Base-by-base conservation (phyloP, 1,140 invertebrate genomes). In the Dryas iulia region DNA sequence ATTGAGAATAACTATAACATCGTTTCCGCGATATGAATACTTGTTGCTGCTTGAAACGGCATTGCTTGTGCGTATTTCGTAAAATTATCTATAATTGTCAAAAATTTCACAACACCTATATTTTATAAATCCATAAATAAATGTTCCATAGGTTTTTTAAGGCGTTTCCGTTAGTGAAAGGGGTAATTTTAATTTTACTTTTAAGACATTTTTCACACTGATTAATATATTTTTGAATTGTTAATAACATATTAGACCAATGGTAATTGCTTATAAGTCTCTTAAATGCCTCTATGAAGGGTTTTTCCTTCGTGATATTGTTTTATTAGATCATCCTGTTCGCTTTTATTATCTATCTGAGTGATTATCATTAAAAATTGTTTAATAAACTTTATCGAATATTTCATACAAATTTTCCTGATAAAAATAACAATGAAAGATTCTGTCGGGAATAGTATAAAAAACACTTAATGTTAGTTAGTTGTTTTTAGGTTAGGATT, bases 191-290 rank as follows among this genome's bases (percentile, higher is more conserved):
- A 76, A 35, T 0, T 67, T 78, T 76, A 26, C 30, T 23, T 62
- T 73, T 77, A 11, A 77, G 12, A 52, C 73, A 73, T 11, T 11
- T 65, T 18, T 79, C 69, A 24, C 77, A 74, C 52, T 75, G 52
- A 52, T 75, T 76, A n/a, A 73, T 68, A 56, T 62, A 76, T 69
- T 63, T 71, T 72, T 78, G 78, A 26, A 73, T 63, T 21, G 69
- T 58, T 52, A 73, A 28, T 39, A 82, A 66, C 73, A 90, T 81
- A 18, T 80, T 82, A 18, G 84, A 83, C 80, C 86, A 89, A 66
- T 82, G 82, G 76, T n/a, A 89, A 21, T 11, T 81, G 76, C 74
- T 79, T 80, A 52, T 72, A 72, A 0, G 77, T 89, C n/a, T 90
- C 86, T 5, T 79, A 69, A 26, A 83, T 85, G 25, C 82, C 85